phyloP scores from a whole-genome alignment of 2,888 invertebrate species.

The Tachystola acroxantha region DNA sequence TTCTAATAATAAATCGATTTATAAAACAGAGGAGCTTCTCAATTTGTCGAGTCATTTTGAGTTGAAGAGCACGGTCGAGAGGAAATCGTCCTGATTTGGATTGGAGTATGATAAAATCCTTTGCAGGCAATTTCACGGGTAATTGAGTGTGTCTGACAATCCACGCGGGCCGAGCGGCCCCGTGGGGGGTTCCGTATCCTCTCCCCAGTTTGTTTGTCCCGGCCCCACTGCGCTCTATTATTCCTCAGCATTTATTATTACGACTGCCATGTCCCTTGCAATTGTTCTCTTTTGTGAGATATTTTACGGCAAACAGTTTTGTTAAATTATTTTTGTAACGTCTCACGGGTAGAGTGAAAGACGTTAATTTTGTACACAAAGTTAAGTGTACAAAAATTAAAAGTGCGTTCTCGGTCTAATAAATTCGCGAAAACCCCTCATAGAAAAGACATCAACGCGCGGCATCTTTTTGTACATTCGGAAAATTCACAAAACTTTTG shows the following conservation, averaged over 20 bases:
- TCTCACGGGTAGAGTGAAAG: background rate
- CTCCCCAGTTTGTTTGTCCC: conserved; percentile 9
- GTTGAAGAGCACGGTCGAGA: too few species aligned
- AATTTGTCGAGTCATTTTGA: too few species aligned
- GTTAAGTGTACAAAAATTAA: background rate
- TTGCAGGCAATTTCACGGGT: conserved; percentile 62
- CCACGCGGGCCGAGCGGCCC: conserved; percentile 29
- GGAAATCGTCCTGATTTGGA: conserved; percentile 13
- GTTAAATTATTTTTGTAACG: background rate
- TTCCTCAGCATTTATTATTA: conserved; percentile 12
- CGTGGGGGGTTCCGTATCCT: conserved; percentile 19
- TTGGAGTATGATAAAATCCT: conserved; percentile 35
- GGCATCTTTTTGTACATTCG: background rate
- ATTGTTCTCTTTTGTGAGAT: conserved; percentile 6
- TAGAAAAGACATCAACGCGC: conserved; percentile 13
- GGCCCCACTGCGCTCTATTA: conserved; percentile 5
- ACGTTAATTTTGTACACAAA: background rate
- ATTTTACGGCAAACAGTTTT: background rate
- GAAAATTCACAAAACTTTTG: background rate
- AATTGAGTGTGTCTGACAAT: conserved; percentile 59
- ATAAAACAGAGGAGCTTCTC: too few species aligned
- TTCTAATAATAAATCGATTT: too few species aligned
- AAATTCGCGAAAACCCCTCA: background rate
- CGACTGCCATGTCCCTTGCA: conserved; percentile 8
- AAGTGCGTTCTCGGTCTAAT: background rate